These are phyloP conservation scores for Callyntrura guangdongensis DNA, from an alignment of 2,888 invertebrate species.

Conservation along the genomic window DNA sequence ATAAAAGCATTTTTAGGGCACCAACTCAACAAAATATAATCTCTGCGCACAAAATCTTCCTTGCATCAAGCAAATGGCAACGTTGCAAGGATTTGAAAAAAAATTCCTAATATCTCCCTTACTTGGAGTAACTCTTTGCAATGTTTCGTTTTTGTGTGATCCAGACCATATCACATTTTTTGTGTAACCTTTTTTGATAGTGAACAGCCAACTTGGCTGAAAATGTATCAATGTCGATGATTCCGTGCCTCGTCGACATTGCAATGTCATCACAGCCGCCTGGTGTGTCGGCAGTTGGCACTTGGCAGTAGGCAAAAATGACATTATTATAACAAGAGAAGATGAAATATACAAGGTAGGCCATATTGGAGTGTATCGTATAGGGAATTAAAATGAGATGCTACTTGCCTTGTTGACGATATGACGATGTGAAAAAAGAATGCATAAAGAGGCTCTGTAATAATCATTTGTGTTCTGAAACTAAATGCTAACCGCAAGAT, in stretches of 20 bases:
- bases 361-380: not conserved
- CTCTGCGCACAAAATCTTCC: not conserved
- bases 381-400: constrained; percentile 21
- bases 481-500: too few relatives aligned
- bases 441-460: not conserved
- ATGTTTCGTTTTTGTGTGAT: too few relatives aligned
- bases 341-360: not conserved
- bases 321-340: not conserved
- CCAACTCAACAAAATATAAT: not conserved
- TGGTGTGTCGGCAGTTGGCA: not conserved
- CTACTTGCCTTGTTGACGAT: not conserved
- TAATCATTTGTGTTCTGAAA: too few relatives aligned
- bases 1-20: not conserved
- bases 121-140: too few relatives aligned
- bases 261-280: not conserved
- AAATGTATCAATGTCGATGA: constrained; percentile 12
- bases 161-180: too few relatives aligned
- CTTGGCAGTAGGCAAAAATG: not conserved
- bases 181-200: not conserved
- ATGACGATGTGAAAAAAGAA: not conserved
- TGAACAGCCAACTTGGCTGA: not conserved
- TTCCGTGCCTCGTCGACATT: not conserved
- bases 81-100: constrained; percentile 1
- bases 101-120: not conserved
- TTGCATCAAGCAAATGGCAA: not conserved